These are phyloP conservation scores for Marmota flaviventris DNA, from an alignment of 2,113 vertebrate genomes.

Conservation along the genomic window DNA sequence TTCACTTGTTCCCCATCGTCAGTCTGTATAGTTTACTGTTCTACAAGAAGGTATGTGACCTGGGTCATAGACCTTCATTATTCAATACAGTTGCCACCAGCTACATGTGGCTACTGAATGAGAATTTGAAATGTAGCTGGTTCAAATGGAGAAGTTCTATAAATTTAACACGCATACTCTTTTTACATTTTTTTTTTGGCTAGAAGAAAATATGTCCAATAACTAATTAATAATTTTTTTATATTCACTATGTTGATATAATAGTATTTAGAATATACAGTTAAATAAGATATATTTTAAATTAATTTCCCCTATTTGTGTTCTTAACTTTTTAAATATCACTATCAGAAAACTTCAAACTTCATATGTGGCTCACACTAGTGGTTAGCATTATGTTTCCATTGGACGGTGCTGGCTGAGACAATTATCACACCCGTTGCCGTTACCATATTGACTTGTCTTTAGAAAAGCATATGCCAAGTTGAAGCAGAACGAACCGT, in stretches of 20 bases:
- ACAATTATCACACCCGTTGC: background rate
- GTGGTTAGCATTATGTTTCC: background rate
- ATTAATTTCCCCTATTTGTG: background rate
- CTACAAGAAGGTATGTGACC: background rate
- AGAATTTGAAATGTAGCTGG: background rate
- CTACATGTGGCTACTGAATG: background rate
- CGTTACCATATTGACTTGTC: background rate
- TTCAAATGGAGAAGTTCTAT: background rate
- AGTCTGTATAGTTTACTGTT: background rate
- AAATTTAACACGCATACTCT: background rate
- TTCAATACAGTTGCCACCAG: background rate
- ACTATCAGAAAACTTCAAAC: background rate
- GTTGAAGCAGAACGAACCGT: background rate
- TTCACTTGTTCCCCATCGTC: background rate
- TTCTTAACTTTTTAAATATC: background rate
- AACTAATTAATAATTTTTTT: background rate
- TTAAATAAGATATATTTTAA: slow-evolving; percentile 10
- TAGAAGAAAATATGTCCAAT: background rate
- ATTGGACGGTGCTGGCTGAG: background rate
- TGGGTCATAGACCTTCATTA: background rate
- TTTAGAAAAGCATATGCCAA: background rate
- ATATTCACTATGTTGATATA: slow-evolving; percentile 29
- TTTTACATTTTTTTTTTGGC: background rate
- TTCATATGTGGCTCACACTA: background rate
- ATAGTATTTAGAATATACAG: background rate